Evolutionary conservation across 2,797 vertebrate species (phyloP).

Genomic region (Mormyrus hasselquistii): DNA sequence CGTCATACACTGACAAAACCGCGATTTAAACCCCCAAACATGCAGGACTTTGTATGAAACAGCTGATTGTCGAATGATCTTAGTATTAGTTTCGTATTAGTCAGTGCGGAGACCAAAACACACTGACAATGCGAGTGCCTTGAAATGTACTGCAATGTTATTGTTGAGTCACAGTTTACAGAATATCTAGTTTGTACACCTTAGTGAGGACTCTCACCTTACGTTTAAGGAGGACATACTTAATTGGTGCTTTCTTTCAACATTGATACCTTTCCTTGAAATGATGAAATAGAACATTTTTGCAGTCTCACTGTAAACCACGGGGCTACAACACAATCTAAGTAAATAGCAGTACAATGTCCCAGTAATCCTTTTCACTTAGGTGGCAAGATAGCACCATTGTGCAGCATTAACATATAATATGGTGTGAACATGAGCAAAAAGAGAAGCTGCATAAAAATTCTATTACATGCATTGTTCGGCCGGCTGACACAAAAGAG

Average conservation of each 20-base stretch:
- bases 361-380: not conserved
- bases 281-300: not conserved
- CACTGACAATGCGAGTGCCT: not conserved
- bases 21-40: not conserved
- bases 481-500: not conserved
- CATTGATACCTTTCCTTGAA: not conserved
- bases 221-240: not conserved
- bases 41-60: not conserved
- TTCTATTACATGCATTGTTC: not conserved
- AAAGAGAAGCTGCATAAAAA: not conserved
- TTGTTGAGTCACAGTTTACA: not conserved
- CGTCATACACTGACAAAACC: not conserved
- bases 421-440: not conserved
- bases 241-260: not conserved
- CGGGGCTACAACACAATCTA: not conserved
- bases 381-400: not conserved
- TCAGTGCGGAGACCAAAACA: not conserved
- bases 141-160: not conserved
- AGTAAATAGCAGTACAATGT: not conserved
- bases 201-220: not conserved
- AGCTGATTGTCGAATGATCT: not conserved
- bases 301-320: not conserved
- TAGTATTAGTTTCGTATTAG: not conserved
- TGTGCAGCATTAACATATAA: not conserved
- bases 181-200: not conserved